These are phyloP conservation scores for Lathronympha strigana DNA, from an alignment of 2,888 invertebrate species.

Conservation along the genomic window DNA sequence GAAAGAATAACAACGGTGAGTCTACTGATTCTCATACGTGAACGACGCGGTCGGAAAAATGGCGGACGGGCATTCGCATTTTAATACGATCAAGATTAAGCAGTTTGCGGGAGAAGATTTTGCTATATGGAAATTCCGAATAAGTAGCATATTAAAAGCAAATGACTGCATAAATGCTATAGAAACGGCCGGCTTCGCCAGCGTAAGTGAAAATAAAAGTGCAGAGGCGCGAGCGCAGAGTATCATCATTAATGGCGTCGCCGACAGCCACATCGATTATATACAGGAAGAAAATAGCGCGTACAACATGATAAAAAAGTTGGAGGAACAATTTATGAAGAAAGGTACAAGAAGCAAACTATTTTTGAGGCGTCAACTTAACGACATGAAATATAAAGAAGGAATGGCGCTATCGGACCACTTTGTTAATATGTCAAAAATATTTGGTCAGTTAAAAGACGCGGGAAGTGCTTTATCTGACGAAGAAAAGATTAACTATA, in stretches of 20 bases:
- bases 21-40: background rate
- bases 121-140: slow-evolving; percentile 4
- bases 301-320: background rate
- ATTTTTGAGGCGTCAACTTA: background rate
- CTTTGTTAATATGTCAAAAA: background rate
- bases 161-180: slow-evolving; percentile 2
- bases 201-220: background rate
- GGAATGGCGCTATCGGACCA: background rate
- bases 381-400: slow-evolving; percentile 4
- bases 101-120: slow-evolving; percentile 3
- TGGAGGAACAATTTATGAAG: slow-evolving; percentile 11
- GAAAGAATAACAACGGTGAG: too few relatives aligned
- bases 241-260: slow-evolving; percentile 5
- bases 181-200: background rate
- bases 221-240: slow-evolving; percentile 1
- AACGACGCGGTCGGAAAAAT: background rate
- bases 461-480: background rate
- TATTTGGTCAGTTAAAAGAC: slow-evolving; percentile 1
- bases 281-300: background rate
- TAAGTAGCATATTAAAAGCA: background rate
- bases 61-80: background rate
- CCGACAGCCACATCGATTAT: slow-evolving; percentile 8
- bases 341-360: slow-evolving; percentile 7
- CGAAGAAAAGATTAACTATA: background rate
- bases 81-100: background rate